These are phyloP conservation scores for Limenitis camilla DNA, from an alignment of 2,888 invertebrate genomes.

Conservation along the genomic window DNA sequence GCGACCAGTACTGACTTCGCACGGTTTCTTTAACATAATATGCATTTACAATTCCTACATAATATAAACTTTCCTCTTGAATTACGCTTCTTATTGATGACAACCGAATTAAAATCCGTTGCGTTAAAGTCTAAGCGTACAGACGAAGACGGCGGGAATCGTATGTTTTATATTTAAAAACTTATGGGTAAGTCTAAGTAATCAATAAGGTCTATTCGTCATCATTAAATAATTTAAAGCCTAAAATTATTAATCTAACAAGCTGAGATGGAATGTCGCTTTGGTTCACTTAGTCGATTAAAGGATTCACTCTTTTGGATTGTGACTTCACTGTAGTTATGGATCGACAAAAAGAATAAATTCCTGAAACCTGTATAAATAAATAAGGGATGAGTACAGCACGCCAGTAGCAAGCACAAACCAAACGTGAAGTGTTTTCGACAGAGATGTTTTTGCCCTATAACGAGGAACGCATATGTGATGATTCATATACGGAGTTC, in stretches of 20 bases:
- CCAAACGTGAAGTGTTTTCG: slow-evolving; percentile 67
- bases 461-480: slow-evolving; percentile 70
- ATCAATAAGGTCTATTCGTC: neutral
- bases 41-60: too few relatives aligned
- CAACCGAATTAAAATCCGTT: too few relatives aligned
- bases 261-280: slow-evolving; percentile 52
- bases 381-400: slow-evolving; percentile 71
- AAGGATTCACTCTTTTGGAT: slow-evolving; percentile 60
- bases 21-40: too few relatives aligned
- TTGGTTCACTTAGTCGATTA: slow-evolving; percentile 65
- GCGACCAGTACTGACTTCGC: too few relatives aligned
- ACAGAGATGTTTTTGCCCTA: slow-evolving; percentile 68
- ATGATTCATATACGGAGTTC: slow-evolving; percentile 72
- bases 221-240: slow-evolving; percentile 49
- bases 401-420: slow-evolving; percentile 42
- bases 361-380: slow-evolving; percentile 71
- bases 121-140: too few relatives aligned
- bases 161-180: too few relatives aligned
- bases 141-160: too few relatives aligned
- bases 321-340: slow-evolving; percentile 52
- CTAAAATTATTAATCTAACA: slow-evolving; percentile 57
- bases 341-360: slow-evolving; percentile 57
- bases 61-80: too few relatives aligned
- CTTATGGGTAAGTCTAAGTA: too few relatives aligned
- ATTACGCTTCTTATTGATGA: too few relatives aligned